These are phyloP conservation scores for Pungitius pungitius DNA, from an alignment of 2,113 vertebrate species.

Conservation along the genomic window DNA sequence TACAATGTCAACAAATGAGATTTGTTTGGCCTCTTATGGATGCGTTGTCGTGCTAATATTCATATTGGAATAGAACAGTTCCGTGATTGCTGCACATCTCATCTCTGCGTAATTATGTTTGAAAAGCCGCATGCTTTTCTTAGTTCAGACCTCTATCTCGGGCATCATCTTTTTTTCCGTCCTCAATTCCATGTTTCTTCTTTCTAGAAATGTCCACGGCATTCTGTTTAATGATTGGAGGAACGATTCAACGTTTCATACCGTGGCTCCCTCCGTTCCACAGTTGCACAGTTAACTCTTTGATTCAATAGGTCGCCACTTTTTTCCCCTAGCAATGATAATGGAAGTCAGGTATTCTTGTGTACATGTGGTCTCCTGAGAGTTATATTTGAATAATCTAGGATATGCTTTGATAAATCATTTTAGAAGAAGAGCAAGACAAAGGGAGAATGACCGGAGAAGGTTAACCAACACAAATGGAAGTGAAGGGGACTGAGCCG, in stretches of 20 bases:
- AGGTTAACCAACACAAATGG: conserved; percentile 20
- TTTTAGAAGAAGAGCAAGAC: neutral
- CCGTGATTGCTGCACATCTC: conserved; percentile 48
- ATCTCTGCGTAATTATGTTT: conserved; percentile 44
- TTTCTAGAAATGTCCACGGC: conserved; percentile 11
- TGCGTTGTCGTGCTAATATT: conserved; percentile 61
- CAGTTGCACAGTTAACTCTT: conserved; percentile 27
- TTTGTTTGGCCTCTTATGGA: conserved; percentile 58
- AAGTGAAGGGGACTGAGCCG: conserved; percentile 1
- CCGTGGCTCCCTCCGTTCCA: conserved; percentile 6
- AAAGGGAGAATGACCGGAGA: neutral
- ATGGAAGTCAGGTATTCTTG: conserved; percentile 9
- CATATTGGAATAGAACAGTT: conserved; percentile 24
- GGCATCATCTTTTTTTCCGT: conserved; percentile 12
- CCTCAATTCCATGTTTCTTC: conserved; percentile 21
- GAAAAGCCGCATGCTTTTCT: conserved; percentile 14
- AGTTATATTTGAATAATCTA: neutral
- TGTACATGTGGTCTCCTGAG: neutral
- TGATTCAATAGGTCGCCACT: conserved; percentile 16
- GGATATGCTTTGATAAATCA: neutral
- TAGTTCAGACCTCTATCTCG: conserved; percentile 8
- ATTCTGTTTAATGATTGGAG: conserved; percentile 45
- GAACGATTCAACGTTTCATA: conserved; percentile 22
- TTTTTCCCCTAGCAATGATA: conserved; percentile 36
- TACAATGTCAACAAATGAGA: conserved; percentile 63